A percentile compares a stretch with the other conserved stretches of the same genome.
Conservation (phyloP, 2,113 vertebrate species). For the Gobio gobio region DNA sequence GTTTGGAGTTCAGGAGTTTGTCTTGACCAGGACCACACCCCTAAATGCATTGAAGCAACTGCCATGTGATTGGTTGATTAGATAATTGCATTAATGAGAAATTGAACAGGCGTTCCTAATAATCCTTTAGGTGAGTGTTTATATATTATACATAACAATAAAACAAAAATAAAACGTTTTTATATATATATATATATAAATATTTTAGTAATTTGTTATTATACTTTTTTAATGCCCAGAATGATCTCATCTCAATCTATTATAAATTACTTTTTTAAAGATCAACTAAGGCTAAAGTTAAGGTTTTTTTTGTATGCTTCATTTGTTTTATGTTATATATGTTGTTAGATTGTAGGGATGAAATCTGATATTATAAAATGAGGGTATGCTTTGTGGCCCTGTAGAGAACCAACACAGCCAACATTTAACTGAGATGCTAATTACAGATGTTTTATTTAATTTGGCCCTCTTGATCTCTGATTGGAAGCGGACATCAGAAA, state of each 20-base stretch:
- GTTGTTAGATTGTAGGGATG: not conserved
- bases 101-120: no score
- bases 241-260: not conserved
- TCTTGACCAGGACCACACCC: no score
- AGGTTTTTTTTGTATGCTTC: not conserved
- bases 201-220: no score
- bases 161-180: no score
- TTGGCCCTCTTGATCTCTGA: constrained; percentile 31
- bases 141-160: no score
- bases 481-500: constrained; percentile 31
- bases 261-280: not conserved
- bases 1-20: no score
- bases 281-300: not conserved
- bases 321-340: not conserved
- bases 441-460: constrained; percentile 40
- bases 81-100: no score
- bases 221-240: not conserved
- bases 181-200: not conserved
- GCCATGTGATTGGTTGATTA: no score
- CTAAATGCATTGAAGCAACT: no score
- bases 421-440: constrained; percentile 30
- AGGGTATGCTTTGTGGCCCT: not conserved
- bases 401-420: constrained; percentile 11
- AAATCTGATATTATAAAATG: constrained; percentile 4
- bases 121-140: no score